Percentiles rank a stretch among this genome's conserved stretches.
Evolutionary conservation across 2,113 vertebrate genomes (phyloP).

Genomic region (Mesitornis unicolor): DNA sequence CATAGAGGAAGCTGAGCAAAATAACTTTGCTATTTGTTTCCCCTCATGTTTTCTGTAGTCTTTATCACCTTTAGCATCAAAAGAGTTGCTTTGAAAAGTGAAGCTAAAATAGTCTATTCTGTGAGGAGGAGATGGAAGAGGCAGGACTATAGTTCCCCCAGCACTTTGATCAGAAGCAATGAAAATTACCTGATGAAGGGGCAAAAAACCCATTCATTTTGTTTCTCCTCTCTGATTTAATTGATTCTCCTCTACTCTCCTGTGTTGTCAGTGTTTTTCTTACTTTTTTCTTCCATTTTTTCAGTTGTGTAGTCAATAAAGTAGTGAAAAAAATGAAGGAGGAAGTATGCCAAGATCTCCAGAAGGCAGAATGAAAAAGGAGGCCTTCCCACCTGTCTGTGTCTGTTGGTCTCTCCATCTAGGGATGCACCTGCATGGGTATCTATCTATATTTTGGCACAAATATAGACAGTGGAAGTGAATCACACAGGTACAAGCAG

Average conservation of each 20-base stretch:
- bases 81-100: background rate
- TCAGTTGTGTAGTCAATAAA: background rate
- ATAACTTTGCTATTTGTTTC: background rate
- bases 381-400: background rate
- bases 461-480: background rate
- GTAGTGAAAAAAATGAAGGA: background rate
- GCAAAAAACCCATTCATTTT: background rate
- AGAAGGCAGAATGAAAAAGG: slow-evolving; percentile 16
- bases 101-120: background rate
- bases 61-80: background rate
- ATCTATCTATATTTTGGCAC: background rate
- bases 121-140: background rate
- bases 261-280: background rate
- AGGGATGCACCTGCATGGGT: background rate
- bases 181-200: slow-evolving; percentile 21
- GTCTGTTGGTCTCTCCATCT: background rate
- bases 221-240: background rate
- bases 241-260: background rate
- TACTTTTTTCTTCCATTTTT: background rate
- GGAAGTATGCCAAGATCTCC: slow-evolving; percentile 22
- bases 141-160: background rate
- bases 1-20: background rate
- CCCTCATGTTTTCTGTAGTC: background rate
- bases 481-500: slow-evolving; percentile 1
- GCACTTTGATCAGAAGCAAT: background rate